phyloP scores from a whole-genome alignment of 1,140 invertebrate genomes.

The Temnothorax longispinosus region DNA sequence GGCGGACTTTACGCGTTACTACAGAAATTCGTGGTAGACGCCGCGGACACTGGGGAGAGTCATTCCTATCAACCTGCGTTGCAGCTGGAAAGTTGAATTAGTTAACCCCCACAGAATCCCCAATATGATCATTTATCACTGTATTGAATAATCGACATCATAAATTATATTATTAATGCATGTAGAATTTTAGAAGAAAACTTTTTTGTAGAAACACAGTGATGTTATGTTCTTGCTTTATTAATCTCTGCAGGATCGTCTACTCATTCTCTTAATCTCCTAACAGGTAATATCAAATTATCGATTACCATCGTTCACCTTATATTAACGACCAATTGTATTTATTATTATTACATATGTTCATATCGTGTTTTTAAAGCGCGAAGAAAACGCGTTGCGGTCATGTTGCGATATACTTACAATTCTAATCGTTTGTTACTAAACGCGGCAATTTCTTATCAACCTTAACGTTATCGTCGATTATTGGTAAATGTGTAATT shows the following conservation, averaged over 20 bases:
- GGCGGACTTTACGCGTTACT: constrained; percentile 89
- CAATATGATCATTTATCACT: neutral
- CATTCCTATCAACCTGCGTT: constrained; percentile 81
- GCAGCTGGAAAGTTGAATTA: constrained; percentile 79
- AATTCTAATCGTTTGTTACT: constrained; percentile 22
- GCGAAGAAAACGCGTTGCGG: constrained; percentile 11
- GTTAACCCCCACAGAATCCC: neutral
- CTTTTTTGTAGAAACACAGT: constrained; percentile 66
- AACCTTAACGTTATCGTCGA: constrained; percentile 24
- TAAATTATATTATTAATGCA: constrained; percentile 38
- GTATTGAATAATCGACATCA: constrained; percentile 13
- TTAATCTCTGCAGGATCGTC: constrained; percentile 37
- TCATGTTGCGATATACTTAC: constrained; percentile 24
- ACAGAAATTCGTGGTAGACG: constrained; percentile 88
- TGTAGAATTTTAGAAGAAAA: constrained; percentile 31
- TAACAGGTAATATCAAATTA: constrained; percentile 60
- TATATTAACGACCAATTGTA: constrained; percentile 29
- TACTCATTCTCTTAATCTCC: constrained; percentile 35
- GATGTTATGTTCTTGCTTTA: constrained; percentile 59
- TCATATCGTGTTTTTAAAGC: constrained; percentile 51
- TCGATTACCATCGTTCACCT: constrained; percentile 54
- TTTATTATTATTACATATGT: constrained; percentile 39
- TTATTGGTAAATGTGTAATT: constrained; percentile 51
- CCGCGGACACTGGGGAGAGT: constrained; percentile 69
- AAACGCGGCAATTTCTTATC: constrained; percentile 31